Evolutionary conservation across 2,113 vertebrate species (phyloP), one percentile per base, ranked within the genome.

Genomic region (Oryctolagus cuniculus): DNA sequence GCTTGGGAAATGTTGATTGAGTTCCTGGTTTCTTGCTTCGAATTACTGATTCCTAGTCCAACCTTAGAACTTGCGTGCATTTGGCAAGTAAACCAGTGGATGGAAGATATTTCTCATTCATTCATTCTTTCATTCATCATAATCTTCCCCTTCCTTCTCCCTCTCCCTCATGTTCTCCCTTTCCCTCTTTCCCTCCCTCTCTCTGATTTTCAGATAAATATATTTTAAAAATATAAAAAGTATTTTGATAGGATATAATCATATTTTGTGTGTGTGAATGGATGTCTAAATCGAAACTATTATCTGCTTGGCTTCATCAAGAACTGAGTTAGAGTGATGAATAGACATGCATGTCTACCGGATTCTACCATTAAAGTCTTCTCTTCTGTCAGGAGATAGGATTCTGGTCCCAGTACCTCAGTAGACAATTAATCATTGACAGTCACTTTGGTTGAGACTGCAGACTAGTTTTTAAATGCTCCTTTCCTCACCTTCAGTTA

Each of bases 401-500:
- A 69, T 74, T 85, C 90, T 34, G 58, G 61, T 61, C 29, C 70
- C 58, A 1, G 2, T 93, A 25, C 22, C 16, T 91, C 77, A 73
- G 29, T 84, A 84, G 75, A 78, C 74, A 89, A 94, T 97, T 96
- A 93, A 92, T 97, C 96, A 90, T 25, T 34, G 90, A 72, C 92
- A 95, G 80, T 85, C 90, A 85, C 72, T 95, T 94, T 53, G 0
- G 10, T 90, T 93, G 95, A 96, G 63, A 74, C 38, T 80, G 31
- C 44, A 64, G 72, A 87, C 87, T 95, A 95, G 85, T 87, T 96
- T 93, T 93, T 94, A 96, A 93, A 93, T 38, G 93, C 77, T 81
- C 70, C 12, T 87, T 92, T 95, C 87, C 29, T 97, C 96, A 97
- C 96, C 96, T 97, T 97, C 93, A 96, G 85, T 93, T 82, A 93